Conservation (phyloP, 1,140 invertebrate species). For the Rhagoletis pomonella region DNA sequence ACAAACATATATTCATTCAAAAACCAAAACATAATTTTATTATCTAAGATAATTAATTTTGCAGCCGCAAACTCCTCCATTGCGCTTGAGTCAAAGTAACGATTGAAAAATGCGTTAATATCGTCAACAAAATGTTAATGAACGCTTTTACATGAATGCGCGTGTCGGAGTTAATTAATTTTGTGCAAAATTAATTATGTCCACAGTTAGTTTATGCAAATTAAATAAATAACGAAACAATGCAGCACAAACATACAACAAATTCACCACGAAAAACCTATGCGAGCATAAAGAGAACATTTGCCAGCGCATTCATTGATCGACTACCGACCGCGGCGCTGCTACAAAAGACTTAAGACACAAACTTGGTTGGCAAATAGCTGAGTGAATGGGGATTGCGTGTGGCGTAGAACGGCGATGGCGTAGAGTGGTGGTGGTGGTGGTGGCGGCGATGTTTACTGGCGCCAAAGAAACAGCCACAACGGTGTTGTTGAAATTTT, state of each 20-base stretch:
- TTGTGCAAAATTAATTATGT: slow-evolving; percentile 35
- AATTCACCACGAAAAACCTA: not conserved
- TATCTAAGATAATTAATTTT: not conserved
- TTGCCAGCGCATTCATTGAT: not conserved
- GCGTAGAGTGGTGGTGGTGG: not conserved
- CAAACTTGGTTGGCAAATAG: slow-evolving; percentile 15
- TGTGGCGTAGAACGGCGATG: not conserved
- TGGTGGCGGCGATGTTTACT: not conserved
- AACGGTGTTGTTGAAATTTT: slow-evolving; percentile 46
- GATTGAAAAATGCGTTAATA: slow-evolving; percentile 10
- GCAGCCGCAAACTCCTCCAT: not conserved
- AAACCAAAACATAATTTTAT: not conserved
- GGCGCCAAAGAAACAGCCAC: slow-evolving; percentile 27
- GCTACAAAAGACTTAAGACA: slow-evolving; percentile 28
- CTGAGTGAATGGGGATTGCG: not conserved
- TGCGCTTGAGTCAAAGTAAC: not conserved
- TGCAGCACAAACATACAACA: not conserved
- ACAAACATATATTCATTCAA: not conserved
- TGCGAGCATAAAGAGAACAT: not conserved
- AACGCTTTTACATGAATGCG: slow-evolving; percentile 34
- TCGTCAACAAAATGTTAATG: slow-evolving; percentile 50
- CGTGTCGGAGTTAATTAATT: slow-evolving; percentile 53
- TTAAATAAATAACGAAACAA: slow-evolving; percentile 35
- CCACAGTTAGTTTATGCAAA: slow-evolving; percentile 24
- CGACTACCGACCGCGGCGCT: not conserved